These are phyloP conservation scores for Dromiciops gliroides DNA, from an alignment of 2,113 vertebrate genomes.

Conservation along the genomic window DNA sequence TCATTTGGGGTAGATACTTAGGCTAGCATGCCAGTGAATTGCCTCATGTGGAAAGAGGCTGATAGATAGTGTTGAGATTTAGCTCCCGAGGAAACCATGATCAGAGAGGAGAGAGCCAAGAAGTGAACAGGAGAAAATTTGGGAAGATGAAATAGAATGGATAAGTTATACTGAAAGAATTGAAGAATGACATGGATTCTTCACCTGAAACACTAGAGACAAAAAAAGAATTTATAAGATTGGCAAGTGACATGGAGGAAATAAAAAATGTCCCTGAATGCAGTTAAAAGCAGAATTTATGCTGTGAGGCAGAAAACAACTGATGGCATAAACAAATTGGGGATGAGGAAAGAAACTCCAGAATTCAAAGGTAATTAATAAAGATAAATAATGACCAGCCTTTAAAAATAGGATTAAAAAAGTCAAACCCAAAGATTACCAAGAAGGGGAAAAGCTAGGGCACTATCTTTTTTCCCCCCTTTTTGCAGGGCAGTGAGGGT, in stretches of 20 bases:
- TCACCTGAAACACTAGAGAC: not conserved
- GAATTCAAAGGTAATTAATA: not conserved
- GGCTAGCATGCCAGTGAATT: not conserved
- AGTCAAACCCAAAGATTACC: no score
- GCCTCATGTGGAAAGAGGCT: not conserved
- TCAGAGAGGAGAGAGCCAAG: not conserved
- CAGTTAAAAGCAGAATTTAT: not conserved
- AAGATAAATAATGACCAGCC: not conserved
- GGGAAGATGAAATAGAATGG: not conserved
- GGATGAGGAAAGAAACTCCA: not conserved
- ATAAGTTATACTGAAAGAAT: not conserved
- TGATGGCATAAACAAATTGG: not conserved
- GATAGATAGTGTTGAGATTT: not conserved
- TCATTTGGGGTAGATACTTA: not conserved
- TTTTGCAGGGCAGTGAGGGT: no score
- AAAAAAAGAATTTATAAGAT: not conserved
- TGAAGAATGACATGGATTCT: not conserved
- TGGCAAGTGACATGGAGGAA: not conserved
- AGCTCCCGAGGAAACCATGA: not conserved
- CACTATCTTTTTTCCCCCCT: no score
- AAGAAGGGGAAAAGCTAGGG: no score
- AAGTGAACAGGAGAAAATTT: not conserved
- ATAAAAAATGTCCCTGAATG: not conserved
- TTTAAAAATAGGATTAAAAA: no score
- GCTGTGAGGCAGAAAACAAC: not conserved